Evolutionary conservation across 2,888 invertebrate genomes (phyloP).

Genomic region (Steinernema carpocapsae): DNA sequence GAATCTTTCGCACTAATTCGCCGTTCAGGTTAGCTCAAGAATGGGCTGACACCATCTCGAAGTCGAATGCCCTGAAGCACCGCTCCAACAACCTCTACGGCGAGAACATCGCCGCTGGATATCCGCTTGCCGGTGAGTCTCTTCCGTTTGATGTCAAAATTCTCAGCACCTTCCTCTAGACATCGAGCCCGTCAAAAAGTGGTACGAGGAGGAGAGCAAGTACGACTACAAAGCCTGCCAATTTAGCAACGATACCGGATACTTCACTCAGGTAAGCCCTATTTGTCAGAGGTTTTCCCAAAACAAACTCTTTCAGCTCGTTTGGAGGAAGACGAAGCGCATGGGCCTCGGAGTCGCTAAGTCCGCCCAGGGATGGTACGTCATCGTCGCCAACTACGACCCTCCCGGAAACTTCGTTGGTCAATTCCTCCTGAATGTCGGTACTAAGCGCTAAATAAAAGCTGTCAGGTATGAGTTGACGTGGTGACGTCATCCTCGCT

Average conservation of each 20-base stretch:
- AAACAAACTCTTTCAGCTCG: conserved; percentile 74
- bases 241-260: conserved; percentile 71
- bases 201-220: conserved; percentile 38
- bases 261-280: conserved; percentile 75
- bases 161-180: too few species aligned
- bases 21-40: conserved; percentile 38
- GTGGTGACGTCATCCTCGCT: too few species aligned
- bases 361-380: too few species aligned
- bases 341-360: conserved; percentile 70
- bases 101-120: conserved; percentile 41
- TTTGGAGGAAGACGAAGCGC: conserved; percentile 81
- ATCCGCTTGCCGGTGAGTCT: neutral
- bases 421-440: too few species aligned
- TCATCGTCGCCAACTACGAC: too few species aligned
- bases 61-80: conserved; percentile 34
- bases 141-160: too few species aligned
- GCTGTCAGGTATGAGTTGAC: too few species aligned
- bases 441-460: too few species aligned
- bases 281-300: neutral
- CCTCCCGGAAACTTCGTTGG: too few species aligned
- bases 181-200: conserved; percentile 72
- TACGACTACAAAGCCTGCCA: conserved; percentile 1
- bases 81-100: conserved; percentile 36
- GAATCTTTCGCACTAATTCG: neutral
- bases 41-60: conserved; percentile 40